These are phyloP conservation scores for Typhlomys cinereus DNA, from an alignment of 2,113 vertebrate genomes.

Conservation along the genomic window DNA sequence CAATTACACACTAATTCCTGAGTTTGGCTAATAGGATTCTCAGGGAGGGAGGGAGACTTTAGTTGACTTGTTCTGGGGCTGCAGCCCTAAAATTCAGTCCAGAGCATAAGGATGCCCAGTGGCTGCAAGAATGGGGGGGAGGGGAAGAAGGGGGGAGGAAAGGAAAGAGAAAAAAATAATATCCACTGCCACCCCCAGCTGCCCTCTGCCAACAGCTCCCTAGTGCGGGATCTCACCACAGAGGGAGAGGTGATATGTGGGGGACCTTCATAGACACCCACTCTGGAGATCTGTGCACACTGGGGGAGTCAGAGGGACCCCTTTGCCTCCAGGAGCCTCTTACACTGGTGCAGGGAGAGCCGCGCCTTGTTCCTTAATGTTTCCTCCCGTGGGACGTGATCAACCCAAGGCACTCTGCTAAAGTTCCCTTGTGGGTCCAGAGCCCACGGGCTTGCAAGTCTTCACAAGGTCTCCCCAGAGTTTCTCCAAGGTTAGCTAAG, in stretches of 20 bases:
- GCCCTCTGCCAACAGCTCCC: too few relatives aligned
- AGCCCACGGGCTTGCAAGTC: background rate
- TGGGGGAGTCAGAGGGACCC: background rate
- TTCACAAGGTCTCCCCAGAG: background rate
- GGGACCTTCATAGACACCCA: background rate
- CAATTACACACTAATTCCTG: slow-evolving; percentile 33
- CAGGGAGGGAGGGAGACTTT: background rate
- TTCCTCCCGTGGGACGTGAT: background rate
- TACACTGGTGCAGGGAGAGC: background rate
- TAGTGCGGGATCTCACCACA: background rate
- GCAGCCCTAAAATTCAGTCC: background rate
- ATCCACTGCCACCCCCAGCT: background rate
- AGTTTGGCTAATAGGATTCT: slow-evolving; percentile 35
- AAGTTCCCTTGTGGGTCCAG: too few relatives aligned
- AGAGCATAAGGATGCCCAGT: background rate
- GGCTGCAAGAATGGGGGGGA: background rate
- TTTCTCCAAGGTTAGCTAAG: background rate
- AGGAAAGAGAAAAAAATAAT: background rate
- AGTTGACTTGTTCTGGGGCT: background rate
- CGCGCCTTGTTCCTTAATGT: background rate
- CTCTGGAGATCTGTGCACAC: background rate
- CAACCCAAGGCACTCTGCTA: too few relatives aligned
- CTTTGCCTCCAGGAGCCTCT: background rate
- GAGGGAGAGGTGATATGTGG: background rate
- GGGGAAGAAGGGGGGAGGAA: background rate